Evolutionary conservation across 92 coral and sea anemone species (phyloP), one percentile per base, ranked within the genome.

Genomic region (Porites evermanni): DNA sequence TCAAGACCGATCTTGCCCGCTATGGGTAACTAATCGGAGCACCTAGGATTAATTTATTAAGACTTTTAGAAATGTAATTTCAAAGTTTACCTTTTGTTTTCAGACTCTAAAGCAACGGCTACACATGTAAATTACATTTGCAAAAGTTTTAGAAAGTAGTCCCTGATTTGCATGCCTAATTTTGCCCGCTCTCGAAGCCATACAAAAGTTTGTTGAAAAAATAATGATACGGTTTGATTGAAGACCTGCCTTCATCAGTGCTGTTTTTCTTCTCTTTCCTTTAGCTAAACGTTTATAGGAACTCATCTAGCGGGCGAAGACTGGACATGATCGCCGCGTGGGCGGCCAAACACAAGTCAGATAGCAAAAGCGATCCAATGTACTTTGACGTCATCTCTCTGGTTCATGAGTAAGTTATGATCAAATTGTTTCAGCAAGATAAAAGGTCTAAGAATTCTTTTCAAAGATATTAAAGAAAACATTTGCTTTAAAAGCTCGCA

Each of bases 351-450:
- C 58, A 68, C 78, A 81, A 81, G 0, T 53, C 77, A 3, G 60
- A 13, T 0, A 29, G 53, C 54, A 58, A 53, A 54, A 70, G 67
- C 53, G 86, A 81, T 81, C 86, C 86, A 4, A 3, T 51, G 65
- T 58, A 51, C 44, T 81, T 68, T 29, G 76, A 81, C 19, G 86
- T 53, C 5, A 12, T 56, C 17, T 81, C 86, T 20, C 66, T 81
- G 9, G 78, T 81, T 19, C 63, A 79, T 19, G 61, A 23, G 72
- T 64, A 78, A 78, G 82, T 61, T 6, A 29, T 20, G 2, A 18
- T 16, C 19, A 52, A 12, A 11, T 72, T 67, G 21, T 8, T 24
- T 67, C 11, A 67, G 3, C 4, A n/a, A 67, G 11, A 24, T 67
- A 67, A n/a, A 19, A 67, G 20, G 26, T 59, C 64, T 59, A 12